These are phyloP conservation scores for Glareola pratincola DNA, from an alignment of 2,113 vertebrate genomes.

Conservation along the genomic window DNA sequence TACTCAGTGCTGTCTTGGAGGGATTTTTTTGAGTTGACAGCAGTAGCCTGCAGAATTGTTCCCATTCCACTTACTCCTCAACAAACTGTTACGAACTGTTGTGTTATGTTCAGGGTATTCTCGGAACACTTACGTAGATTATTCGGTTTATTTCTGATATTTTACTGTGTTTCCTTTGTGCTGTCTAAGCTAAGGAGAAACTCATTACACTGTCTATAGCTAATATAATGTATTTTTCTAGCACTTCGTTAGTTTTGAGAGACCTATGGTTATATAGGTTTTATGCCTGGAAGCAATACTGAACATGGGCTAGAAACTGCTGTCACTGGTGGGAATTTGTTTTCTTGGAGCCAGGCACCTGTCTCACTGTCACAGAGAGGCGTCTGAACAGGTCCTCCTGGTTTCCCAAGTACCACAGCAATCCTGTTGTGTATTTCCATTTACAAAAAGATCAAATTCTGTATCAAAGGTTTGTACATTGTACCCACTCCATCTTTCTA, in stretches of 20 bases:
- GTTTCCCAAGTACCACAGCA: not conserved
- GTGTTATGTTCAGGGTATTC: not conserved
- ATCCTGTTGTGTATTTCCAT: not conserved
- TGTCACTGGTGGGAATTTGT: not conserved
- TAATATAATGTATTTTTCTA: not conserved
- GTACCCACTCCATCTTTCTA: not conserved
- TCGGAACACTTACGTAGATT: not conserved
- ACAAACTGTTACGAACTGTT: not conserved
- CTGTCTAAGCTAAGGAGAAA: not conserved
- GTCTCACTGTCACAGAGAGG: not conserved
- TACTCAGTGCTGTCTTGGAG: not conserved
- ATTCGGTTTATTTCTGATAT: not conserved
- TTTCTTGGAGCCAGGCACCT: not conserved
- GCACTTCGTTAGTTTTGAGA: not conserved
- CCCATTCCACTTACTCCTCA: not conserved
- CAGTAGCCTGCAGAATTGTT: not conserved
- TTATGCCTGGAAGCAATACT: not conserved
- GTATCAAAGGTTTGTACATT: not conserved
- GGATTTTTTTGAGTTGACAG: not conserved
- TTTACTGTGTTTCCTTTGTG: not conserved
- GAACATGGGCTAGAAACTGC: not conserved
- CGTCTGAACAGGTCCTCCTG: not conserved
- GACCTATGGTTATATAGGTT: not conserved
- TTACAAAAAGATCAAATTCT: not conserved
- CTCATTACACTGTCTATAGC: not conserved